phyloP scores from a whole-genome alignment of 2,888 invertebrate species.

The Cantharis flavilabris region DNA sequence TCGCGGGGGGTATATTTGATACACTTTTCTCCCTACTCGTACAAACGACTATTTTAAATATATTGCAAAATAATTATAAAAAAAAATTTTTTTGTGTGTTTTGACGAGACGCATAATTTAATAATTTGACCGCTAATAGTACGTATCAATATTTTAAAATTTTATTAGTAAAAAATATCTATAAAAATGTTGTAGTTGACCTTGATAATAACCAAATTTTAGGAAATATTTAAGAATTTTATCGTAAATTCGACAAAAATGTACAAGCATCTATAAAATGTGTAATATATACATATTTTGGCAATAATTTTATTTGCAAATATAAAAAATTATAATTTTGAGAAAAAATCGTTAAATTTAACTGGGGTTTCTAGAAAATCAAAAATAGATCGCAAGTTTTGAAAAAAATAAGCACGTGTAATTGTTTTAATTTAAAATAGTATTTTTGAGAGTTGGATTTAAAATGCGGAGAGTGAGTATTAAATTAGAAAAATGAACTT shows the following conservation, averaged over 20 bases:
- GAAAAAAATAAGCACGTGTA: not conserved
- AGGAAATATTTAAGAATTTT: not conserved
- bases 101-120: not conserved
- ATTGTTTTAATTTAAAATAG: not conserved
- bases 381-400: not conserved
- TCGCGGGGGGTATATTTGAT: too few species aligned
- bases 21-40: too few species aligned
- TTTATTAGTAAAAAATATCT: not conserved
- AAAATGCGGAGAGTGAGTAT: not conserved
- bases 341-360: not conserved
- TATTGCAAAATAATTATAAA: too few species aligned
- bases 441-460: not conserved
- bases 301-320: not conserved
- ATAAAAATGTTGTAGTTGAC: not conserved
- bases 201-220: not conserved
- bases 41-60: too few species aligned
- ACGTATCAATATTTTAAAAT: not conserved
- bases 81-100: too few species aligned
- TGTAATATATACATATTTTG: not conserved
- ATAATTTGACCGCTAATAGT: not conserved
- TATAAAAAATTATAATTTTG: not conserved
- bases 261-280: not conserved
- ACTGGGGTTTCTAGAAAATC: not conserved
- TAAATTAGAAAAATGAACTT: slow-evolving; percentile 10
- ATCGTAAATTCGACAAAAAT: not conserved